A percentile compares a stretch with the other conserved stretches of the same genome.
phyloP scores from a whole-genome alignment of 2,888 invertebrate genomes.

The Gari tellinella region DNA sequence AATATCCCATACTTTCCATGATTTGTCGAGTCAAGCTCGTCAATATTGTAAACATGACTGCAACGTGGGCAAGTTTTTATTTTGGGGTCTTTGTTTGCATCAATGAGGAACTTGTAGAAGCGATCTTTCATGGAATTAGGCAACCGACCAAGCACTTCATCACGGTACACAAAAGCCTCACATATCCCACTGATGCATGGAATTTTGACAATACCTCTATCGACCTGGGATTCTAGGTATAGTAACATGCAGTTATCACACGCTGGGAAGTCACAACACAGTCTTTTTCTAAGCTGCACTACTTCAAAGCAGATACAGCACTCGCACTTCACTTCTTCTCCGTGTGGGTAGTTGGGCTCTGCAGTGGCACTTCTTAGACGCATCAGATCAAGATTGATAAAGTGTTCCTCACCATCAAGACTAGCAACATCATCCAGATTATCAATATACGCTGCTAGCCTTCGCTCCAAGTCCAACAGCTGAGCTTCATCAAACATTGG shows the following conservation, averaged over 20 bases:
- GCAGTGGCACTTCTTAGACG: neutral
- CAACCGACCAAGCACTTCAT: slow-evolving; percentile 82
- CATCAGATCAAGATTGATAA: neutral
- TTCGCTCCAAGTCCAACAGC: neutral
- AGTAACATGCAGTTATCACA: slow-evolving; percentile 81
- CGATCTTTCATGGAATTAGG: slow-evolving; percentile 76
- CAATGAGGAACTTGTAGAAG: slow-evolving; percentile 80
- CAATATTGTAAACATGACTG: slow-evolving; percentile 65
- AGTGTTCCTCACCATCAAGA: neutral
- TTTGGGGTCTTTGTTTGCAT: slow-evolving; percentile 82
- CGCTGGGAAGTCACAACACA: slow-evolving; percentile 82
- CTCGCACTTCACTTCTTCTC: slow-evolving; percentile 55
- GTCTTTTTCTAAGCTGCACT: slow-evolving; percentile 69
- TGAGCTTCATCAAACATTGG: neutral
- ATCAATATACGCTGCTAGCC: slow-evolving; percentile 1
- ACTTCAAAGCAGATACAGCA: slow-evolving; percentile 81
- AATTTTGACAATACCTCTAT: slow-evolving; percentile 79
- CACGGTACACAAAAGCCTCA: slow-evolving; percentile 76
- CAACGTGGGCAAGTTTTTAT: slow-evolving; percentile 84
- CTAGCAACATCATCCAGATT: slow-evolving; percentile 2
- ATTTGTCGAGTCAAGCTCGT: slow-evolving; percentile 20
- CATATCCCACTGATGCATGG: slow-evolving; percentile 81
- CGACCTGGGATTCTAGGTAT: slow-evolving; percentile 78
- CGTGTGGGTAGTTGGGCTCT: slow-evolving; percentile 55
- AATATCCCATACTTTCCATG: slow-evolving; percentile 59